Conservation (phyloP, 2,113 vertebrate genomes). For the Eubucco bourcierii region DNA sequence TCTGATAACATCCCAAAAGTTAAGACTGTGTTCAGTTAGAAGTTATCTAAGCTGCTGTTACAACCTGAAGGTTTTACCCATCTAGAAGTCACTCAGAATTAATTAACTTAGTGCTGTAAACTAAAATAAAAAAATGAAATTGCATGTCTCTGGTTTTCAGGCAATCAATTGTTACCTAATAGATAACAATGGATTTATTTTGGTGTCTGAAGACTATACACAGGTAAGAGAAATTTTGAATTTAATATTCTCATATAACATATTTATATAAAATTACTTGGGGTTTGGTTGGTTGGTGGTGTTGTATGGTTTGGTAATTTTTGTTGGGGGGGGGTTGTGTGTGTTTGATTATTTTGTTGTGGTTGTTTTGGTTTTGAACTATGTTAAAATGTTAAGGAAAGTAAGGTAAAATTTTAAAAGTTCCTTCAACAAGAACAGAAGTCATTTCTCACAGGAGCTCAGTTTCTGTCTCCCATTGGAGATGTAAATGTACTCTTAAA, state of each 20-base stretch:
- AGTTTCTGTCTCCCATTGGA: background rate
- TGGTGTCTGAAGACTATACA: slow-evolving; percentile 92
- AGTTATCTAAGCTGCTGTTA: background rate
- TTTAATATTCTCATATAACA: background rate
- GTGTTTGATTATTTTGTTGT: no score
- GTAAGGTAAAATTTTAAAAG: background rate
- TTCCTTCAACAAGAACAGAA: background rate
- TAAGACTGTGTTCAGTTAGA: background rate
- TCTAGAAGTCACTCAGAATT: background rate
- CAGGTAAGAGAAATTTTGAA: slow-evolving; percentile 77
- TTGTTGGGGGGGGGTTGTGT: no score
- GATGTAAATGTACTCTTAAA: slow-evolving; percentile 21
- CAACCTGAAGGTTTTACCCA: background rate
- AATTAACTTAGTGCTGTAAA: background rate
- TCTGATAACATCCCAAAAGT: background rate
- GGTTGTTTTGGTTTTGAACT: background rate
- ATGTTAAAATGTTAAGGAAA: background rate
- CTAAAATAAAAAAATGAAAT: background rate
- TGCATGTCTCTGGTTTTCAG: slow-evolving; percentile 70
- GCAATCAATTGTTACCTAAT: slow-evolving; percentile 97
- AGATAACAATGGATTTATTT: slow-evolving; percentile 97
- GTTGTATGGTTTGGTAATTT: no score
- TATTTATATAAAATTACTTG: background rate
- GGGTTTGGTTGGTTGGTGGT: no score
- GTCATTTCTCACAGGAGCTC: slow-evolving; percentile 16